Conservation (phyloP, 2,888 invertebrate species). For the Drosophila ustulata region DNA sequence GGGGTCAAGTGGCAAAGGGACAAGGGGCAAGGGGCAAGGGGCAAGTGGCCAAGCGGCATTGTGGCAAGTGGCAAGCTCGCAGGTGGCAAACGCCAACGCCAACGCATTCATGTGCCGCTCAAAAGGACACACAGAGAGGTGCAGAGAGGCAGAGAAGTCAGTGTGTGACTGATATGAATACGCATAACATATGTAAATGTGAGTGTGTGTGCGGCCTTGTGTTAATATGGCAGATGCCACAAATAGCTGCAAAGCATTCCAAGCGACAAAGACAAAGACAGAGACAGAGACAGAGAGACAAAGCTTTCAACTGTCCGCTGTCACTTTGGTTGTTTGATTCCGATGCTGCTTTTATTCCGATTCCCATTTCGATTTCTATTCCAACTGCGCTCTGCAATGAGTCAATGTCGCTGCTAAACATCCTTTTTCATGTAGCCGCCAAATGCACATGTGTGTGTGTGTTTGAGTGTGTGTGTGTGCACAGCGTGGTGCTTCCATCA, state of each 20-base stretch:
- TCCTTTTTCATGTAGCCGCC: slow-evolving; percentile 69
- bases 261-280: slow-evolving; percentile 27
- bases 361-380: neutral
- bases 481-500: slow-evolving; percentile 31
- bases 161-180: neutral
- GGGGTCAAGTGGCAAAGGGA: slow-evolving; percentile 18
- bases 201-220: slow-evolving; percentile 30
- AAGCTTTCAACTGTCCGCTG: slow-evolving; percentile 7
- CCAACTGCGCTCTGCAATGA: slow-evolving; percentile 48
- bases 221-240: slow-evolving; percentile 65
- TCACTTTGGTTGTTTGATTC: neutral
- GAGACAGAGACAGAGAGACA: slow-evolving; percentile 8
- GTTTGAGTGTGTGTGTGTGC: slow-evolving; percentile 7
- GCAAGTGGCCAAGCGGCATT: slow-evolving; percentile 11
- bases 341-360: neutral
- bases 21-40: slow-evolving; percentile 31
- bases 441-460: slow-evolving; percentile 24
- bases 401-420: slow-evolving; percentile 71
- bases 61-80: slow-evolving; percentile 24
- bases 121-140: slow-evolving; percentile 33
- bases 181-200: slow-evolving; percentile 5
- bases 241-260: slow-evolving; percentile 64
- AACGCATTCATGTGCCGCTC: slow-evolving; percentile 32
- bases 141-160: neutral
- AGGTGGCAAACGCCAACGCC: slow-evolving; percentile 14